Percentiles rank a stretch among this genome's conserved stretches.
Evolutionary conservation across 2,888 invertebrate genomes (phyloP).

Genomic region (Pristionchus exspectatus): DNA sequence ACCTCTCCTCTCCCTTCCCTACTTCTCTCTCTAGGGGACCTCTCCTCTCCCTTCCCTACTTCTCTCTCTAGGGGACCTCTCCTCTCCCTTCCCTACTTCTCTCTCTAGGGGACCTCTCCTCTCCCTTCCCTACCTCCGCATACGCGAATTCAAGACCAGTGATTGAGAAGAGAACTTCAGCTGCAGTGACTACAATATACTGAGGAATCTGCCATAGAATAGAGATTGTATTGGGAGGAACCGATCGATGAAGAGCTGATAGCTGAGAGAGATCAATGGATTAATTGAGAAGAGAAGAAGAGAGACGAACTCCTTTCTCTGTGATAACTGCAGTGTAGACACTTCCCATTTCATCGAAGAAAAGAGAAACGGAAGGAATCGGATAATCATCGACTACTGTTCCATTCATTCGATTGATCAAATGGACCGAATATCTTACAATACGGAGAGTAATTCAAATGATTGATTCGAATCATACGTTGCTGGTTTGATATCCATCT

Average conservation of each 20-base stretch:
- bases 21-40: no score
- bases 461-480: background rate
- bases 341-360: constrained; percentile 53
- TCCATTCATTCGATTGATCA: constrained; percentile 26
- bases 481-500: constrained; percentile 23
- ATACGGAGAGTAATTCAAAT: background rate
- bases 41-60: background rate
- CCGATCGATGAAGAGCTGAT: constrained; percentile 27
- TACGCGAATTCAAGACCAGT: constrained; percentile 80
- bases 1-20: background rate
- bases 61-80: background rate
- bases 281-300: background rate
- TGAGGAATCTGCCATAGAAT: constrained; percentile 80
- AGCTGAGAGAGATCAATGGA: constrained; percentile 12
- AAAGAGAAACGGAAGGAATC: background rate
- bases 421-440: constrained; percentile 23
- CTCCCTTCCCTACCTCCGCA: constrained; percentile 56
- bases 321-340: constrained; percentile 49
- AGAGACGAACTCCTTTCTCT: constrained; percentile 44
- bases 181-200: constrained; percentile 80
- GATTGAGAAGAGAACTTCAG: constrained; percentile 81
- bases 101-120: no score
- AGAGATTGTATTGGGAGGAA: constrained; percentile 67
- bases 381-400: background rate
- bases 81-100: no score